Conservation (phyloP, 2,113 vertebrate genomes). For the Pygoscelis antarcticus region DNA sequence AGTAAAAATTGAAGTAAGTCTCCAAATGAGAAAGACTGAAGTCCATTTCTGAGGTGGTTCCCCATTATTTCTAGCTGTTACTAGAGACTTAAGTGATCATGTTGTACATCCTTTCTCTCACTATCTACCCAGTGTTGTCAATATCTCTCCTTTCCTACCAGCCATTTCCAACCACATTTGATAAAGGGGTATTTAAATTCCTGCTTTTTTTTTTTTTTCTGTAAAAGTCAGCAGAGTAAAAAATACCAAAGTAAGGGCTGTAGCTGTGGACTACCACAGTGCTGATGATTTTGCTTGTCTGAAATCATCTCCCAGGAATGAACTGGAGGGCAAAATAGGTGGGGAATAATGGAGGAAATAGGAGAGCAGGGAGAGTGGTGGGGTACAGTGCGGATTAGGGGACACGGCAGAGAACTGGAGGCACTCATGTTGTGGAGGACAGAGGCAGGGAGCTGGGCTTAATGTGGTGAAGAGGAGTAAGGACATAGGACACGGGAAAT, state of each 20-base stretch:
- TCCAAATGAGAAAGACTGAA: not conserved
- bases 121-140: not conserved
- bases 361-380: not conserved
- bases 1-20: not conserved
- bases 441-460: accelerated
- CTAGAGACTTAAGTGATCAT: not conserved
- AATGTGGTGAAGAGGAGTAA: not conserved
- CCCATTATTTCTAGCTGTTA: not conserved
- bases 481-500: not conserved
- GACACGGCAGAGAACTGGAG: not conserved
- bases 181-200: not conserved
- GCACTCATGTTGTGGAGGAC: not conserved
- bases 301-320: not conserved
- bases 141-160: not conserved
- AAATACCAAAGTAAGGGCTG: not conserved
- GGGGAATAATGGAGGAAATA: not conserved
- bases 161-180: not conserved
- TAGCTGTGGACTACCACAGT: not conserved
- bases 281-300: not conserved
- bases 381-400: not conserved
- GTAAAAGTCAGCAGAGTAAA: not conserved
- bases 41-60: not conserved
- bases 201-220: not conserved
- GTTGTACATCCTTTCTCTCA: not conserved
- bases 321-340: not conserved